A percentile compares a stretch with the other conserved stretches of the same genome.
Conservation (phyloP, 1,140 invertebrate genomes). For the Macrobrachium nipponense region DNA sequence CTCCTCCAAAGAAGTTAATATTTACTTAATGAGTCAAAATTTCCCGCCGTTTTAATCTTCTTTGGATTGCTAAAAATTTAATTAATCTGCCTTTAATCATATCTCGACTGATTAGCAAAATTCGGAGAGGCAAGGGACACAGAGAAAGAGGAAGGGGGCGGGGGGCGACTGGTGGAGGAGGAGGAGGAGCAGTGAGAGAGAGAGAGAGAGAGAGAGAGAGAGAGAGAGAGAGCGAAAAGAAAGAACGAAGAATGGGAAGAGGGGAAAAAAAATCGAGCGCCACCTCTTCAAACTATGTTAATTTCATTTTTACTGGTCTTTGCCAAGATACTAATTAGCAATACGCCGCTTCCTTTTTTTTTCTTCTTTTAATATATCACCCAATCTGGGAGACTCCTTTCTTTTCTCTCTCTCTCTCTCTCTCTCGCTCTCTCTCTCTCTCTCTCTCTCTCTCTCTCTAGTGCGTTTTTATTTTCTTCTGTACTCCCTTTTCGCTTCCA, state of each 20-base stretch:
- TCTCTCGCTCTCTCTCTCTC: slow-evolving; percentile 40
- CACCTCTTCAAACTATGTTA: slow-evolving; percentile 36
- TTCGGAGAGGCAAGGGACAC: slow-evolving; percentile 21
- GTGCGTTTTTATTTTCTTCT: not conserved
- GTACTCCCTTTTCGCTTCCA: not conserved
- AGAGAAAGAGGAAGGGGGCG: not conserved
- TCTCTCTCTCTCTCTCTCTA: slow-evolving; percentile 32
- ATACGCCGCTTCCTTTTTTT: slow-evolving; percentile 23
- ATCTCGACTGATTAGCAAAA: slow-evolving; percentile 58
- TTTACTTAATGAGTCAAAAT: slow-evolving; percentile 61
- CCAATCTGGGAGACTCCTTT: slow-evolving; percentile 2
- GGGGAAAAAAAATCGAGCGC: slow-evolving; percentile 7
- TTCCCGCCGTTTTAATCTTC: slow-evolving; percentile 50
- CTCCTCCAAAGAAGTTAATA: slow-evolving; percentile 58
- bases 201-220: not conserved
- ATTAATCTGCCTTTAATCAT: slow-evolving; percentile 61
- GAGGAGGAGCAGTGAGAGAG: not conserved
- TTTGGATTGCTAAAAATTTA: slow-evolving; percentile 60
- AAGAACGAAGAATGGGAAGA: not conserved
- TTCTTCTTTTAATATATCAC: slow-evolving; percentile 15
- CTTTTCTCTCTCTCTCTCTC: slow-evolving; percentile 32
- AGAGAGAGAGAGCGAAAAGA: not conserved
- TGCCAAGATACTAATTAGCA: slow-evolving; percentile 41
- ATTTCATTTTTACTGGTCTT: slow-evolving; percentile 38
- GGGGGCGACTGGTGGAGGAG: not conserved